phyloP scores from a whole-genome alignment of 2,113 vertebrate species.

The Bos javanicus region DNA sequence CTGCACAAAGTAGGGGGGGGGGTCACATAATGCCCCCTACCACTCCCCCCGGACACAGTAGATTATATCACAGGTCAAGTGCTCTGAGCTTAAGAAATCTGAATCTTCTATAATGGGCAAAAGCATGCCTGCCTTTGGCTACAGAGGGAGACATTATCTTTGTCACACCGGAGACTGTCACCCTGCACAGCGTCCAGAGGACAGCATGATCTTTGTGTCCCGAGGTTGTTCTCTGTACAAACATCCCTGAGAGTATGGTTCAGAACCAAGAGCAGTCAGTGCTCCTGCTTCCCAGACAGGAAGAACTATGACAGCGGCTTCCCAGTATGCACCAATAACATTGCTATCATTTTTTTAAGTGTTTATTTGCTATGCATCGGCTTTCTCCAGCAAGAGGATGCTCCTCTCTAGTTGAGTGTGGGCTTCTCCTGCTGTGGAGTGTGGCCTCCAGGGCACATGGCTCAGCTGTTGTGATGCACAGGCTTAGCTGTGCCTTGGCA shows the following conservation, averaged over 20 bases:
- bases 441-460: rapidly evolving
- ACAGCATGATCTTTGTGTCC: background rate
- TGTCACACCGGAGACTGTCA: background rate
- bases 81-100: background rate
- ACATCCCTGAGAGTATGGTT: background rate
- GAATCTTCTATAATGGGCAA: background rate
- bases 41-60: too few relatives aligned
- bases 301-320: background rate
- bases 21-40: background rate
- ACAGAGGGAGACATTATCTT: background rate
- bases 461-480: background rate
- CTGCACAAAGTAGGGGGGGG: background rate
- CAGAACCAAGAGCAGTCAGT: background rate
- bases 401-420: background rate
- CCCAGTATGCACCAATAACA: background rate
- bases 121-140: background rate
- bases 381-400: background rate
- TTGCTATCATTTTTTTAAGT: background rate
- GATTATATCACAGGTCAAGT: background rate
- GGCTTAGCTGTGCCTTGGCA: background rate
- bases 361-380: background rate
- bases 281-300: background rate
- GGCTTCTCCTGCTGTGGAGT: background rate
- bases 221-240: background rate
- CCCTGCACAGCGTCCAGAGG: background rate